Conservation (phyloP, 2,797 vertebrate genomes). For the Chelidonichthys spinosus region DNA sequence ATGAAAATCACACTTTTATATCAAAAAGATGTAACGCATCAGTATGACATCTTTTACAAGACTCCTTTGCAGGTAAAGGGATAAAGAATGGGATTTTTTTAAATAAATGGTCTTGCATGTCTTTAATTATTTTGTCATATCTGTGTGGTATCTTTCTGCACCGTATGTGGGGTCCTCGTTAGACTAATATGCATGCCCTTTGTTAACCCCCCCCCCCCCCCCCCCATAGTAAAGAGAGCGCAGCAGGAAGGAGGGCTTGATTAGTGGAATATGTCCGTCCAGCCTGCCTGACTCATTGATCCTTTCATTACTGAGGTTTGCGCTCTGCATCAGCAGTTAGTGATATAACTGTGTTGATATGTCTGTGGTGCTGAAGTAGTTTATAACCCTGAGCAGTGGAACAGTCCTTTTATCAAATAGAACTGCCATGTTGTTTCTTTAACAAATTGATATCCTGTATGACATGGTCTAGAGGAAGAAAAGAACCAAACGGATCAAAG, state of each 20-base stretch:
- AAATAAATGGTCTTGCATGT: neutral
- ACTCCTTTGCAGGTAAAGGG: neutral
- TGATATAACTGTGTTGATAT: neutral
- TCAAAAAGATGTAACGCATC: neutral
- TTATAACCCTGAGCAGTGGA: conserved; percentile 6
- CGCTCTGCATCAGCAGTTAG: neutral
- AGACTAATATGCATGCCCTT: neutral
- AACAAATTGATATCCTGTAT: conserved; percentile 1
- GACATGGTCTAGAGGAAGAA: neutral
- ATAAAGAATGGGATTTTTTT: neutral
- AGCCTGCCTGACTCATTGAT: neutral
- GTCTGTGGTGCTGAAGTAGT: conserved; percentile 4
- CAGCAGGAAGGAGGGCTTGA: neutral
- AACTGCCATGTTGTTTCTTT: neutral
- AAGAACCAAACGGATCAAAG: neutral
- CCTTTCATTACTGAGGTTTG: neutral
- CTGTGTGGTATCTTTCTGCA: neutral
- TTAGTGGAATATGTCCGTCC: neutral
- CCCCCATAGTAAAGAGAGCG: neutral
- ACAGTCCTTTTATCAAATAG: neutral
- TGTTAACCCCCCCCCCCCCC: neutral
- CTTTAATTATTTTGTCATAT: neutral
- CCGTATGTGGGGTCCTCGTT: neutral
- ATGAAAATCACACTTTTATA: neutral
- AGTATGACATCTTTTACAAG: neutral